Percentiles rank a stretch among this genome's conserved stretches.
phyloP scores from a whole-genome alignment of 2,113 vertebrate species.

The Anhinga rufa region DNA sequence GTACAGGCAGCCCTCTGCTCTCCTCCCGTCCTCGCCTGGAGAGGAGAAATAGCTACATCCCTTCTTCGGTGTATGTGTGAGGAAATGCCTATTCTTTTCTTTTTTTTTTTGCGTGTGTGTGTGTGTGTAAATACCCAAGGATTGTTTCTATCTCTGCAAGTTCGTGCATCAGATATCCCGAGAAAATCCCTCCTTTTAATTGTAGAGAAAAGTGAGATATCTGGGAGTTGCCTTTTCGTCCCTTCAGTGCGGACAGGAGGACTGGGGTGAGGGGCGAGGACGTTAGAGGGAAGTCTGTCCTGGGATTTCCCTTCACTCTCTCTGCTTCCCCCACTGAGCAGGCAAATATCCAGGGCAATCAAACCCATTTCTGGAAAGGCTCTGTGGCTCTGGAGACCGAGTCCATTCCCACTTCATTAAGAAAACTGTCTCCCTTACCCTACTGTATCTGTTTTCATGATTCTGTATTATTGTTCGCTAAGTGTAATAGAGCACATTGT shows the following conservation, averaged over 20 bases:
- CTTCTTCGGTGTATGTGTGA: conserved; percentile 4
- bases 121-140: not conserved
- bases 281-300: not conserved
- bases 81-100: conserved; percentile 25
- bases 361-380: not conserved
- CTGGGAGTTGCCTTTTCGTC: not conserved
- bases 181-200: not conserved
- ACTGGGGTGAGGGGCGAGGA: not conserved
- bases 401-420: not conserved
- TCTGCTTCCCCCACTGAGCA: not conserved
- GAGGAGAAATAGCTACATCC: not conserved
- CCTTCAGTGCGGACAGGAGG: not conserved
- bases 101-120: not conserved
- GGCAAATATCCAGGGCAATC: not conserved
- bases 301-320: not conserved
- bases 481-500: conserved; percentile 4
- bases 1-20: not conserved
- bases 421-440: not conserved
- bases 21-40: not conserved
- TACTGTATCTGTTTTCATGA: conserved; percentile 37
- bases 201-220: not conserved
- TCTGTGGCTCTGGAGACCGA: not conserved
- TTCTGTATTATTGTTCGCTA: not conserved
- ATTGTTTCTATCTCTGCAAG: not conserved
- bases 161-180: not conserved